Percentiles rank a stretch among this genome's conserved stretches.
phyloP scores from a whole-genome alignment of 2,113 vertebrate species.

The Penelope pileata region DNA sequence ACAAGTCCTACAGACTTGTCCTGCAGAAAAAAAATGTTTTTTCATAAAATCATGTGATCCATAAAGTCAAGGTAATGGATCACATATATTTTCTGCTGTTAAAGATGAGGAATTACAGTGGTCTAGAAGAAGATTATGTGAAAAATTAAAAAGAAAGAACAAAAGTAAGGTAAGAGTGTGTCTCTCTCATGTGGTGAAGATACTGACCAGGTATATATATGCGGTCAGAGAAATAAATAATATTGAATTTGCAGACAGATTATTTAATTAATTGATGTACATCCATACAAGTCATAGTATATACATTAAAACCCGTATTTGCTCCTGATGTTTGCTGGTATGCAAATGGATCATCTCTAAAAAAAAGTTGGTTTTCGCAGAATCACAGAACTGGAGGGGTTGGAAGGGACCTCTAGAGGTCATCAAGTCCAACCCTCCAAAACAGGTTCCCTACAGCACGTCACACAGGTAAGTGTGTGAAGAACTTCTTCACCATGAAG shows the following conservation, averaged over 20 bases:
- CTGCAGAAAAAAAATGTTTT: no score
- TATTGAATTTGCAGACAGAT: neutral
- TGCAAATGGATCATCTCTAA: neutral
- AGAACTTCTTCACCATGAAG: no score
- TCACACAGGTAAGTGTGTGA: no score
- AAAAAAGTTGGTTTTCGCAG: accelerated
- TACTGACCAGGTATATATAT: neutral
- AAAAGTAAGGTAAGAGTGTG: accelerated
- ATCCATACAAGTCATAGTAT: neutral
- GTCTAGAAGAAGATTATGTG: neutral
- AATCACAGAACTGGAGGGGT: no score
- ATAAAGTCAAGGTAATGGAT: neutral
- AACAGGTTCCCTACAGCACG: no score
- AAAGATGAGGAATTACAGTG: neutral
- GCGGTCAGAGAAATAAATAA: neutral
- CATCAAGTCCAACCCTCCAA: no score
- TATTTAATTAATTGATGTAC: neutral
- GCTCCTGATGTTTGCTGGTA: accelerated
- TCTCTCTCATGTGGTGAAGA: neutral
- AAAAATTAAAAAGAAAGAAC: neutral
- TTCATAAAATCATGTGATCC: accelerated
- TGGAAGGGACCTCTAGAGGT: no score
- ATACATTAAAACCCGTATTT: neutral
- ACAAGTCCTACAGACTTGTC: neutral
- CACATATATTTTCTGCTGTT: neutral